These are phyloP conservation scores for Lasius fuliginosus DNA, from an alignment of 2,888 invertebrate genomes.

Conservation along the genomic window DNA sequence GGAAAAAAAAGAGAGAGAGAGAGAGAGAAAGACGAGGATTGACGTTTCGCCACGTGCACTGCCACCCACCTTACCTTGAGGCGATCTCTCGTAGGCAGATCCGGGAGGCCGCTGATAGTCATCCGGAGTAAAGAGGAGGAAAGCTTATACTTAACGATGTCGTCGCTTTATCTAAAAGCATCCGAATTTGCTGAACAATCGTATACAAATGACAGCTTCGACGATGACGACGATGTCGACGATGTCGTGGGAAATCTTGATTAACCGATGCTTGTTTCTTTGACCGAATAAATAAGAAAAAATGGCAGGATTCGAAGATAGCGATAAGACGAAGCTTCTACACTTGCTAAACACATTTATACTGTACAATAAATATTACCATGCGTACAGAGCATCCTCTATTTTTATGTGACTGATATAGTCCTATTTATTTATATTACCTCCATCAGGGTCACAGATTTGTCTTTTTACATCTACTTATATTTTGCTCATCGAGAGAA, in stretches of 20 bases:
- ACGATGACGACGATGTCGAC: background rate
- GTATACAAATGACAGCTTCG: background rate
- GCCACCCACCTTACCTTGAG: conserved; percentile 13
- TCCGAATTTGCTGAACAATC: background rate
- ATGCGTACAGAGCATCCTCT: too few relatives aligned
- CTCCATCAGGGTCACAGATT: background rate
- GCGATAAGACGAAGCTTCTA: background rate
- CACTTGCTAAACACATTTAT: background rate
- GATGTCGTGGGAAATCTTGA: background rate
- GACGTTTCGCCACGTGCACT: background rate
- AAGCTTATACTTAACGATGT: background rate
- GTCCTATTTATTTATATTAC: background rate
- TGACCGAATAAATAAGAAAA: background rate
- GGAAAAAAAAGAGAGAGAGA: background rate
- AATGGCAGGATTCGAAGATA: background rate
- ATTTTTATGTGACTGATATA: too few relatives aligned
- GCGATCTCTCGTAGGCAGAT: background rate
- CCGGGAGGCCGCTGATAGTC: conserved; percentile 16
- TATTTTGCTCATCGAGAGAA: background rate
- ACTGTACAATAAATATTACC: too few relatives aligned
- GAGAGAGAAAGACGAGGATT: background rate
- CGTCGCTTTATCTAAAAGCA: background rate
- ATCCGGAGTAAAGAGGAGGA: background rate
- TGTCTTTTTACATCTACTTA: background rate
- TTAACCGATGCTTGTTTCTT: background rate